A percentile compares a stretch with the other conserved stretches of the same genome.
Conservation (phyloP, 2,797 vertebrate genomes). For the Rhinatrema bivittatum region DNA sequence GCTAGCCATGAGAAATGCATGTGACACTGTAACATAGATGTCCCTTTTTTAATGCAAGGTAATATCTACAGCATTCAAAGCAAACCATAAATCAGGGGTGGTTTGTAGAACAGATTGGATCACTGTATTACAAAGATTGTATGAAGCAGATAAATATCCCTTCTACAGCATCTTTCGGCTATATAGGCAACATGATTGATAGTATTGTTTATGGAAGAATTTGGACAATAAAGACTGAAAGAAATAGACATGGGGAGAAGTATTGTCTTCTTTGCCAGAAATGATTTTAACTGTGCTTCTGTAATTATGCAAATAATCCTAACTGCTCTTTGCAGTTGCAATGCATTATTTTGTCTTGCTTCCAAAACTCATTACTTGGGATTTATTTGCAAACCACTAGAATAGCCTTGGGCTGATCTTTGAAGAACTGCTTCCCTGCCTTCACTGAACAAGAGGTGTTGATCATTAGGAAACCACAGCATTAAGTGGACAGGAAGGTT, state of each 20-base stretch:
- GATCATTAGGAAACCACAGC: no score
- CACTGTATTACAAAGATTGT: no score
- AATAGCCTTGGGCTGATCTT: not conserved
- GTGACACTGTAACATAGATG: no score
- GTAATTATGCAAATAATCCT: not conserved
- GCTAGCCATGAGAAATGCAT: no score
- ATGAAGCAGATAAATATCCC: accelerated
- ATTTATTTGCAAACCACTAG: not conserved
- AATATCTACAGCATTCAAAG: not conserved
- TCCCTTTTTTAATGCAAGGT: no score
- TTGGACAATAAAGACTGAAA: not conserved
- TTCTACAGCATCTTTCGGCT: not conserved
- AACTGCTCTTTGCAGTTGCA: not conserved
- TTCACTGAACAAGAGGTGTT: not conserved
- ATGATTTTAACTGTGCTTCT: not conserved
- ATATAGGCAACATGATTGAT: not conserved
- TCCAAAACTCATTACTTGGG: not conserved
- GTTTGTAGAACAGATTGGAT: not conserved
- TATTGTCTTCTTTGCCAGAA: not conserved
- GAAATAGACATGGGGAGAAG: not conserved
- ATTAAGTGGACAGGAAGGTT: accelerated
- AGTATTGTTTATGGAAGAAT: not conserved
- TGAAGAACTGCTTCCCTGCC: not conserved
- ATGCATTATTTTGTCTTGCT: not conserved
- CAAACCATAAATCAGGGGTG: not conserved